A percentile compares a stretch with the other conserved stretches of the same genome.
Evolutionary conservation across 2,888 invertebrate genomes (phyloP).

Genomic region (Acanthoscelides obtectus): DNA sequence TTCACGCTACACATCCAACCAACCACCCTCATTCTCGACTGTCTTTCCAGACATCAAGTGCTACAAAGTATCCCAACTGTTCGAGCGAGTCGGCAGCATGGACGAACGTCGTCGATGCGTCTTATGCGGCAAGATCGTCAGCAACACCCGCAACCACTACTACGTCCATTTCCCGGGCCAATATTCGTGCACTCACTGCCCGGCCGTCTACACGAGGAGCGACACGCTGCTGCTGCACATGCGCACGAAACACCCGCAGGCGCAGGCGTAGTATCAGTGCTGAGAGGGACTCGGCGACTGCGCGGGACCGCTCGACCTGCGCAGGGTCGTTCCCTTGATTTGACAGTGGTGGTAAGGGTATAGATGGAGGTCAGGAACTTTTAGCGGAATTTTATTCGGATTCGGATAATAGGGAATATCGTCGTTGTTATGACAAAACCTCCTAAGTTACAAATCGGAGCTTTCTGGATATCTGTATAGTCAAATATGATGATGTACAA

Average conservation of each 20-base stretch:
- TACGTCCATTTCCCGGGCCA: slow-evolving; percentile 59
- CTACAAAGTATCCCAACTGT: slow-evolving; percentile 55
- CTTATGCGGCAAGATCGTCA: slow-evolving; percentile 58
- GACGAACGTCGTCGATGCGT: slow-evolving; percentile 56
- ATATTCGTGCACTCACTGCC: slow-evolving; percentile 55
- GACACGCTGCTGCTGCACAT: slow-evolving; percentile 56
- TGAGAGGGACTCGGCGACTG: neutral
- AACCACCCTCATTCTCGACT: slow-evolving; percentile 12
- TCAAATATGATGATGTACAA: too few species aligned
- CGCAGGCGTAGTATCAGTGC: slow-evolving; percentile 41
- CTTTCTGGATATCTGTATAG: too few species aligned
- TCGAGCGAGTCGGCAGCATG: slow-evolving; percentile 55
- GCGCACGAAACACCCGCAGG: slow-evolving; percentile 53
- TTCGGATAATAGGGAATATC: too few species aligned
- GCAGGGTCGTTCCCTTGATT: neutral
- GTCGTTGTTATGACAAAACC: too few species aligned
- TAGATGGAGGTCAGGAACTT: neutral
- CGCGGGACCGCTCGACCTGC: neutral
- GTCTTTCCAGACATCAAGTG: slow-evolving; percentile 54
- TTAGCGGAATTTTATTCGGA: neutral
- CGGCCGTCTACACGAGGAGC: slow-evolving; percentile 56
- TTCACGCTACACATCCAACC: neutral
- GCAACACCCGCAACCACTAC: slow-evolving; percentile 59
- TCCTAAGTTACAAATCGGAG: too few species aligned
- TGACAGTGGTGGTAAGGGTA: neutral